phyloP scores from a whole-genome alignment of 2,113 vertebrate genomes.

The Glareola pratincola region DNA sequence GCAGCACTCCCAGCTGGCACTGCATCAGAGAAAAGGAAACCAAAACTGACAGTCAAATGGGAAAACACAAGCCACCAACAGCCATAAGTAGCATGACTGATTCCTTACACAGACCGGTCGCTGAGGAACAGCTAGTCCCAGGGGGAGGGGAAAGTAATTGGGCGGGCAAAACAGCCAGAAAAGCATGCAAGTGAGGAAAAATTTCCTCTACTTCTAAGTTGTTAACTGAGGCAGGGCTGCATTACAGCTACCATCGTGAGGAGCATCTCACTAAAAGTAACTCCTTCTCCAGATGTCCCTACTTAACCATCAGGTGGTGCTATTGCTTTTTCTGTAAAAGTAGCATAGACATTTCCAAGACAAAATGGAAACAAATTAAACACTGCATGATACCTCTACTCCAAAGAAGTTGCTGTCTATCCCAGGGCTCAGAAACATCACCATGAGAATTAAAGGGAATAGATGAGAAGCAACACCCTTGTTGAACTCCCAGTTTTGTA shows the following conservation, averaged over 20 bases:
- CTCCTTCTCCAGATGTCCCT: not conserved
- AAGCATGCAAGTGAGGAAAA: not conserved
- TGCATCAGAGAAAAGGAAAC: constrained; percentile 48
- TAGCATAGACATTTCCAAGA: not conserved
- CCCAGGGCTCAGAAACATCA: not conserved
- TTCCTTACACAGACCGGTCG: not conserved
- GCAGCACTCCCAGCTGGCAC: constrained; percentile 96
- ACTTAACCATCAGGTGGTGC: constrained; percentile 31
- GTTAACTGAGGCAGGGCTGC: not conserved
- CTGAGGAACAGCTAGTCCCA: not conserved
- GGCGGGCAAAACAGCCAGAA: not conserved
- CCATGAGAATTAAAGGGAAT: not conserved
- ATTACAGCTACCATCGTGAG: not conserved
- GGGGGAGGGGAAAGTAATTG: not conserved
- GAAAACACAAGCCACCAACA: not conserved
- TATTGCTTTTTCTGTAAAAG: not conserved
- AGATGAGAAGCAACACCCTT: not conserved
- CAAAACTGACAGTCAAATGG: not conserved
- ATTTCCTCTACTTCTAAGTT: not conserved
- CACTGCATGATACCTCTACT: not conserved
- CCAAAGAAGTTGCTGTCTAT: not conserved
- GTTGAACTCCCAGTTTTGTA: not conserved
- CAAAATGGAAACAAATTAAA: not conserved
- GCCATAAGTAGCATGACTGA: not conserved
- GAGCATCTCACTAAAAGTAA: not conserved